A percentile compares a stretch with the other conserved stretches of the same genome.
Conservation (phyloP, 53 echinoderm and acorn worm species). For the Holothuria leucospilota region DNA sequence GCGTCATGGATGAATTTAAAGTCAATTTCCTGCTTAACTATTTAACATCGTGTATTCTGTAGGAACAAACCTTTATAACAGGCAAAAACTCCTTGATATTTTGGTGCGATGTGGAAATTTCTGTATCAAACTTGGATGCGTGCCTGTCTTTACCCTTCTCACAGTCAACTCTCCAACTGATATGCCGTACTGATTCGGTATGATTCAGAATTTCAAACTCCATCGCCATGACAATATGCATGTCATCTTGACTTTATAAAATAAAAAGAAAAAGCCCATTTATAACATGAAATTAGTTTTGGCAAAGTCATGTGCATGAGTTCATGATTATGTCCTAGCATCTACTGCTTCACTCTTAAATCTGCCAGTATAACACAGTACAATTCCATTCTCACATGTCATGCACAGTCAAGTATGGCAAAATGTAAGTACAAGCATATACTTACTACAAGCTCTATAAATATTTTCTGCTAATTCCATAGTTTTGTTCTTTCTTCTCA, state of each 20-base stretch:
- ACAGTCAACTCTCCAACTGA: conserved; percentile 86
- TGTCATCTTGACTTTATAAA: conserved; percentile 35
- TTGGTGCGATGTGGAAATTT: conserved; percentile 28
- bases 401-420: too few species aligned
- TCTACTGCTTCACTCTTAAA: too few species aligned
- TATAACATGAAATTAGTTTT: too few species aligned
- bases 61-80: conserved; percentile 49
- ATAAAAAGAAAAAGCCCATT: not conserved
- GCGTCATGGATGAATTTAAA: not conserved
- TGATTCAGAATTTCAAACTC: conserved; percentile 91
- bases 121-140: conserved; percentile 49
- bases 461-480: too few species aligned
- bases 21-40: not conserved
- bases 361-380: too few species aligned
- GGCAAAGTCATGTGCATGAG: too few species aligned
- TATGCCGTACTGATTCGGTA: conserved; percentile 66
- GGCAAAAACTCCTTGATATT: conserved; percentile 61
- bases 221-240: conserved; percentile 62
- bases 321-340: too few species aligned
- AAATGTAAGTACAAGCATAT: too few species aligned
- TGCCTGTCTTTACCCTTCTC: conserved; percentile 40
- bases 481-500: too few species aligned
- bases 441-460: too few species aligned
- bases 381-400: too few species aligned
- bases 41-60: not conserved